Percentiles rank a stretch among this genome's conserved stretches.
Evolutionary conservation across 2,797 vertebrate species (phyloP).

Genomic region (Acanthopagrus latus): DNA sequence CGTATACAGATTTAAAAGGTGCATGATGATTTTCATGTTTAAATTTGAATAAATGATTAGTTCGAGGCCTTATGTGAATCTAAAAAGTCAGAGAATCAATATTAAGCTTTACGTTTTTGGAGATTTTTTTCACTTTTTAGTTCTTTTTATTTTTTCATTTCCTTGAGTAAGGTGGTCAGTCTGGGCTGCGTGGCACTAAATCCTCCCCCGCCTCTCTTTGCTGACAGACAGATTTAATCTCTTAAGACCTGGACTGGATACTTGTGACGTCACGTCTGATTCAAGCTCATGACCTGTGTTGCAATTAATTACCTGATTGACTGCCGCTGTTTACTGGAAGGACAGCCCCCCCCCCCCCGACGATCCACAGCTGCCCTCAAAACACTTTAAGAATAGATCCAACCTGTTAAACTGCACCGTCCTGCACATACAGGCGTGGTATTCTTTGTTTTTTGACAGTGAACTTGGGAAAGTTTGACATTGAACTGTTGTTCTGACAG

Average conservation of each 20-base stretch:
- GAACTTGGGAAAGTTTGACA: neutral
- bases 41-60: neutral
- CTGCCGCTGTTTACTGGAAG: neutral
- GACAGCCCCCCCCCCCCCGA: neutral
- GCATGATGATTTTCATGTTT: neutral
- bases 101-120: conserved; percentile 16
- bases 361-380: neutral
- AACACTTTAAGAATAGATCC: neutral
- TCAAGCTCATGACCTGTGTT: conserved; percentile 25
- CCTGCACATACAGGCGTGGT: neutral
- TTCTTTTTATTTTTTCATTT: conserved; percentile 33
- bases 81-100: neutral
- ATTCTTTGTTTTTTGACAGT: neutral
- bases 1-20: neutral
- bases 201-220: conserved; percentile 1
- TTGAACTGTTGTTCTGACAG: neutral
- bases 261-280: conserved; percentile 30
- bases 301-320: conserved; percentile 18
- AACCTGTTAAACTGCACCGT: neutral
- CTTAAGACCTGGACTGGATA: conserved; percentile 36
- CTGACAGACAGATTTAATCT: conserved; percentile 55
- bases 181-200: conserved; percentile 30
- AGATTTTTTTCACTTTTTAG: neutral
- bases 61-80: conserved; percentile 2
- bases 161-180: conserved; percentile 21